Conservation (phyloP, 1,140 invertebrate species). For the Littorina saxatilis region DNA sequence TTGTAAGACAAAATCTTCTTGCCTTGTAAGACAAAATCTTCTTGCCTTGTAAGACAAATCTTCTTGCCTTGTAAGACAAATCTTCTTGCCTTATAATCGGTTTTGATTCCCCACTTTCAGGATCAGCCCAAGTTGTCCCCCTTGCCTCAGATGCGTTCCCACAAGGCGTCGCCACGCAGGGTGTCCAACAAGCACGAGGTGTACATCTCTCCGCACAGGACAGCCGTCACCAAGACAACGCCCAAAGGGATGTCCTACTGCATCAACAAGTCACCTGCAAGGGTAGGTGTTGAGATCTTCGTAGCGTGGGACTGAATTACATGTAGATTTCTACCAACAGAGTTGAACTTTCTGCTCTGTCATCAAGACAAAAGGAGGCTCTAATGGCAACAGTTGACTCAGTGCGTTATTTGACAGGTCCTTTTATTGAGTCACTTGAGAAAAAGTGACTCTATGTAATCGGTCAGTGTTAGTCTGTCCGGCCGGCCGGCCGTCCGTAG, state of each 20-base stretch:
- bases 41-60: too few species aligned
- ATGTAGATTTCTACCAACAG: neutral
- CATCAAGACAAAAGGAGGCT: neutral
- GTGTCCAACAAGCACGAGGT: constrained; percentile 83
- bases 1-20: too few species aligned
- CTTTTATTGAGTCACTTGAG: too few species aligned
- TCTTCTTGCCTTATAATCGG: too few species aligned
- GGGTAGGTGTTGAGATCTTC: constrained; percentile 81
- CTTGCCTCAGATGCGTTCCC: constrained; percentile 82
- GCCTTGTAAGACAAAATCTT: too few species aligned
- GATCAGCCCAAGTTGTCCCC: constrained; percentile 85
- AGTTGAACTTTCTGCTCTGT: neutral
- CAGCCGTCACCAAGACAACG: constrained; percentile 71
- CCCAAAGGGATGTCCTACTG: constrained; percentile 84
- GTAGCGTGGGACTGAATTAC: neutral
- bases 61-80: too few species aligned
- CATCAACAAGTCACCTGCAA: constrained; percentile 92
- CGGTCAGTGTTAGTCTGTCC: too few species aligned
- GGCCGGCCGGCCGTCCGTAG: too few species aligned
- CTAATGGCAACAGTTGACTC: neutral
- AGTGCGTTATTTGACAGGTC: neutral
- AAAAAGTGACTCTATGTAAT: too few species aligned
- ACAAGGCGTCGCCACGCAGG: constrained; percentile 83
- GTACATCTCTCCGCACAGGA: constrained; percentile 80
- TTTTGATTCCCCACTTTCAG: too few species aligned